Evolutionary conservation across 2,888 invertebrate genomes (phyloP).

Genomic region (Exephanes ischioxanthus): DNA sequence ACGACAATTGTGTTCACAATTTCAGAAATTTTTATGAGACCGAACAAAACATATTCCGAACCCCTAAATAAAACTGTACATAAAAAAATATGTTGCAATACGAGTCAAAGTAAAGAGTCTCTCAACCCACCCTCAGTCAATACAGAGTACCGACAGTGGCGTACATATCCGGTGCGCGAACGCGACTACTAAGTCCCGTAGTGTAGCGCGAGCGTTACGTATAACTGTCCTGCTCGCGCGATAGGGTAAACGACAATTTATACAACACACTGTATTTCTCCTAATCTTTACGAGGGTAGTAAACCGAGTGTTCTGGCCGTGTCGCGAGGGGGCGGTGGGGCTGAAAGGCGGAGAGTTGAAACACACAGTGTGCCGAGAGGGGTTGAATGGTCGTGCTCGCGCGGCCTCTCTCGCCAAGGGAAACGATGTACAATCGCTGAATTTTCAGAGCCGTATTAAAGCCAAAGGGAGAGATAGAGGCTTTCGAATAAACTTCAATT

Average conservation of each 20-base stretch:
- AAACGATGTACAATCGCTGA: slow-evolving; percentile 27
- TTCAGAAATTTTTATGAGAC: neutral
- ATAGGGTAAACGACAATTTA: slow-evolving; percentile 67
- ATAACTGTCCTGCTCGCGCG: slow-evolving; percentile 47
- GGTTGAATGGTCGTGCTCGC: slow-evolving; percentile 51
- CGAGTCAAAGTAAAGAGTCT: slow-evolving; percentile 47
- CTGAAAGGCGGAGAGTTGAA: neutral
- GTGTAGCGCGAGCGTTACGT: slow-evolving; percentile 28
- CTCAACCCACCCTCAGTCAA: slow-evolving; percentile 30
- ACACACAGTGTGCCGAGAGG: slow-evolving; percentile 33
- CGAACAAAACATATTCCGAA: neutral
- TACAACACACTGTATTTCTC: slow-evolving; percentile 67
- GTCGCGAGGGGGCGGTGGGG: slow-evolving; percentile 9
- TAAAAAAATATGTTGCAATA: slow-evolving; percentile 45
- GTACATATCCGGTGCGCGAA: slow-evolving; percentile 47
- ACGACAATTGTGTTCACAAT: neutral
- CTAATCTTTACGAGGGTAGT: slow-evolving; percentile 68
- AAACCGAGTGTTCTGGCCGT: slow-evolving; percentile 62
- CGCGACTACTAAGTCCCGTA: slow-evolving; percentile 40
- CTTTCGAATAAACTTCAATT: slow-evolving; percentile 53
- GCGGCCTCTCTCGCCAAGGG: slow-evolving; percentile 18
- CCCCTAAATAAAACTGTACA: neutral
- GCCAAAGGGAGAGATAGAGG: slow-evolving; percentile 25
- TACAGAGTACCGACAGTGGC: slow-evolving; percentile 23
- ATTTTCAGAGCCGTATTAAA: slow-evolving; percentile 44